phyloP scores from a whole-genome alignment of 2,113 vertebrate genomes.

The Mastomys natalensis region DNA sequence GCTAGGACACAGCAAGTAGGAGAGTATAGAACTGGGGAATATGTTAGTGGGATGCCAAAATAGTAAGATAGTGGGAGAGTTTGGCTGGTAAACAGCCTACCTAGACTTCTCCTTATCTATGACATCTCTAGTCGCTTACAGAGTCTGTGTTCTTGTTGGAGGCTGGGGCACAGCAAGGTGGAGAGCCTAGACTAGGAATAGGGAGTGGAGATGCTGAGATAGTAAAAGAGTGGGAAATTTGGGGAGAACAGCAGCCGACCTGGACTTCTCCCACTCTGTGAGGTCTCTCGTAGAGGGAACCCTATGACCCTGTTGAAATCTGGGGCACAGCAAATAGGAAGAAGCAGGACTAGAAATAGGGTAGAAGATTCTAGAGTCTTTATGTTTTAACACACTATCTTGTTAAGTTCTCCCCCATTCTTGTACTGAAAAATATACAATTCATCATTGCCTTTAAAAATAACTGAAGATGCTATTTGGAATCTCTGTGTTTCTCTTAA shows the following conservation, averaged over 20 bases:
- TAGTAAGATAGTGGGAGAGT: not conserved
- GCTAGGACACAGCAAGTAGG: too few species aligned
- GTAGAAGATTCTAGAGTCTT: not conserved
- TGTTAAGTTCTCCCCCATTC: not conserved
- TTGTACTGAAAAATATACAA: not conserved
- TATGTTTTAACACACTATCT: not conserved
- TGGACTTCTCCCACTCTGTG: not conserved
- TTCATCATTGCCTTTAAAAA: not conserved
- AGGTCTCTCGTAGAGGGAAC: not conserved
- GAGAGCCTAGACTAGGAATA: not conserved
- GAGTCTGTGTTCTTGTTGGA: not conserved
- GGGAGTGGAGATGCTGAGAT: not conserved
- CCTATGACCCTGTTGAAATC: not conserved
- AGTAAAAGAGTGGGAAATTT: not conserved
- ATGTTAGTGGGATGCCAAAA: too few species aligned
- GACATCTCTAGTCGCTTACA: too few species aligned
- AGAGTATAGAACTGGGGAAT: too few species aligned
- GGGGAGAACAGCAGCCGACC: not conserved
- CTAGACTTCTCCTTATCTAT: not conserved
- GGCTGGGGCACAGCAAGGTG: not conserved
- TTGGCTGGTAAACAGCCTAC: too few species aligned
- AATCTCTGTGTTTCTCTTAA: not conserved
- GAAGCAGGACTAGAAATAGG: not conserved
- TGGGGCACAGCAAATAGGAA: not conserved
- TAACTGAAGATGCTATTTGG: not conserved